Evolutionary conservation across 2,113 vertebrate genomes (phyloP).

Genomic region (Chlorodrepanis virens): DNA sequence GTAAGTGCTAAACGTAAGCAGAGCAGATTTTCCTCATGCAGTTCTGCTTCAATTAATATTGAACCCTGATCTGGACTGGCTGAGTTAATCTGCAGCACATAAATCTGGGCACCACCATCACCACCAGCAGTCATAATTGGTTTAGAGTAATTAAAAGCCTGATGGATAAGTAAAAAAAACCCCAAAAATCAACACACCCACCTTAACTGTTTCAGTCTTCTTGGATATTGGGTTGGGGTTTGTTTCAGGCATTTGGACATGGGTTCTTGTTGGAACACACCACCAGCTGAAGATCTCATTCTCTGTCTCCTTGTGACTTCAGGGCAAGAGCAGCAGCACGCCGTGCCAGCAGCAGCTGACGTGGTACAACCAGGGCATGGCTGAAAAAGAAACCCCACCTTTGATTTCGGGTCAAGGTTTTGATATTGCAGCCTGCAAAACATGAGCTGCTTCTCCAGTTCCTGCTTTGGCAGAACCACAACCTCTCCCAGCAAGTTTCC

Average conservation of each 20-base stretch:
- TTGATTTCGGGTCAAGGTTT: not conserved
- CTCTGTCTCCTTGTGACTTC: not conserved
- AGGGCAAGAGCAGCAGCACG: not conserved
- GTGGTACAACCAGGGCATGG: not conserved
- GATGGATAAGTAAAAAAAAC: not conserved
- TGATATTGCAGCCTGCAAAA: not conserved
- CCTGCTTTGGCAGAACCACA: not conserved
- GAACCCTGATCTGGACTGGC: not conserved
- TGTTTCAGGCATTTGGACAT: not conserved
- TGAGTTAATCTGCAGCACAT: not conserved
- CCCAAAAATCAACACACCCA: not conserved
- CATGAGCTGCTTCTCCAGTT: not conserved
- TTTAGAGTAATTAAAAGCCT: not conserved
- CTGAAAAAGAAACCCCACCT: not conserved
- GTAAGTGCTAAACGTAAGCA: not conserved
- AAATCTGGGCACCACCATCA: not conserved
- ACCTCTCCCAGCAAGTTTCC: not conserved
- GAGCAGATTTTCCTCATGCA: not conserved
- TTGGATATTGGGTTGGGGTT: not conserved
- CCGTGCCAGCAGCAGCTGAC: not conserved
- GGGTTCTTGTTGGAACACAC: not conserved
- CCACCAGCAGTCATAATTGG: not conserved
- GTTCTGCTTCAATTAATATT: not conserved
- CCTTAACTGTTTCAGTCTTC: not conserved
- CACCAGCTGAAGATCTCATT: not conserved